A percentile compares a stretch with the other conserved stretches of the same genome.
Evolutionary conservation across 2,797 vertebrate species (phyloP).

Genomic region (Chaunax sp.): DNA sequence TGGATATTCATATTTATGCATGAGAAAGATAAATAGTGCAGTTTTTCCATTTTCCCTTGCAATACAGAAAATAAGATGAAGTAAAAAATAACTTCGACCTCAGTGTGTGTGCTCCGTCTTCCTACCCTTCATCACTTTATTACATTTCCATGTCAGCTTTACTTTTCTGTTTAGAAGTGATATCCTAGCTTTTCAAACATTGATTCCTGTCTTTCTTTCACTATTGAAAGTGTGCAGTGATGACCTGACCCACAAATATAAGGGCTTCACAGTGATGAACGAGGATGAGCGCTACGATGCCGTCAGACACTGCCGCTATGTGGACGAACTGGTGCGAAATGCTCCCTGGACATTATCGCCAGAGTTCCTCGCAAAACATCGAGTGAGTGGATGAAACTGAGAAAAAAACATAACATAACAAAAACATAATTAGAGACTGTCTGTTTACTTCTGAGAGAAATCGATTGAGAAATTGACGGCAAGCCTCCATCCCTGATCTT

Average conservation of each 20-base stretch:
- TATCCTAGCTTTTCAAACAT: neutral
- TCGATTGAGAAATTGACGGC: no score
- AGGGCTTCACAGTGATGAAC: slow-evolving; percentile 98
- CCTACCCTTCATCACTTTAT: neutral
- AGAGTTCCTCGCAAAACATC: slow-evolving; percentile 91
- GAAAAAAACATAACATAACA: neutral
- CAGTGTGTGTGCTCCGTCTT: neutral
- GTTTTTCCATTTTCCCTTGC: neutral
- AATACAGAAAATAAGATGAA: neutral
- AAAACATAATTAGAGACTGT: neutral
- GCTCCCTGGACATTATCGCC: slow-evolving; percentile 94
- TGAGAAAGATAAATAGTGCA: neutral
- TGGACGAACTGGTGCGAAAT: slow-evolving; percentile 95
- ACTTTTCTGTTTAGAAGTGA: neutral
- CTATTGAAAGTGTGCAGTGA: slow-evolving; percentile 92
- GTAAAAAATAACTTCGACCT: neutral
- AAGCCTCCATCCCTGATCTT: no score
- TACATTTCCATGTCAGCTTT: neutral
- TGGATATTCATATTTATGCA: neutral
- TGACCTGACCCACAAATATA: slow-evolving; percentile 95
- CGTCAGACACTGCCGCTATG: slow-evolving; percentile 95
- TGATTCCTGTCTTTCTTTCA: neutral
- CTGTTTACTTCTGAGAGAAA: neutral
- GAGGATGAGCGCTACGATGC: slow-evolving; percentile 96
- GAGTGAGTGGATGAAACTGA: slow-evolving; percentile 79